A percentile compares a stretch with the other conserved stretches of the same genome.
These are phyloP conservation scores for Folsomia candida DNA, from an alignment of 2,888 invertebrate species.

Conservation along the genomic window DNA sequence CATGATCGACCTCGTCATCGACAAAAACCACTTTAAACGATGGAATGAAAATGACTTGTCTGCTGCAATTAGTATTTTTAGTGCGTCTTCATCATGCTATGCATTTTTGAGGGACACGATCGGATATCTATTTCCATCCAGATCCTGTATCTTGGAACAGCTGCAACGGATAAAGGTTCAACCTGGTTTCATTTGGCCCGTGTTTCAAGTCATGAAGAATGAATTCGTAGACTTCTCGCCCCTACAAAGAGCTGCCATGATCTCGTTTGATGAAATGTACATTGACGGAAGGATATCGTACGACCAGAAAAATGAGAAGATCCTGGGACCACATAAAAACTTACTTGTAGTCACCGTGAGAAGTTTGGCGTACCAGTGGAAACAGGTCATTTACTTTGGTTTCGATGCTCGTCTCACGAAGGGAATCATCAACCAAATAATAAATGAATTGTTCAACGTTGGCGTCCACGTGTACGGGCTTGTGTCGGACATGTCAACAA, in stretches of 20 bases:
- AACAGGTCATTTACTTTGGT: conserved; percentile 37
- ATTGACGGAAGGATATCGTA: conserved; percentile 11
- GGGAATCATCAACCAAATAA: conserved; percentile 19
- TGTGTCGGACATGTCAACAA: conserved; percentile 30
- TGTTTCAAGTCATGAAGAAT: background rate
- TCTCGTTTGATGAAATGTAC: conserved; percentile 27
- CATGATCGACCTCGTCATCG: background rate
- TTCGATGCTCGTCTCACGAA: conserved; percentile 30
- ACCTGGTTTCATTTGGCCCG: conserved; percentile 6
- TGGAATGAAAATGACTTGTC: conserved; percentile 9
- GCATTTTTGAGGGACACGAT: background rate
- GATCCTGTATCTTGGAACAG: background rate
- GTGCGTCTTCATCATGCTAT: background rate
- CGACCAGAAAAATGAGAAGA: conserved; percentile 24
- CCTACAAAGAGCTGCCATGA: background rate
- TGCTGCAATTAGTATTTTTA: conserved; percentile 1
- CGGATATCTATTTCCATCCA: background rate
- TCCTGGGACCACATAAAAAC: conserved; percentile 36
- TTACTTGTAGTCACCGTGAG: conserved; percentile 34
- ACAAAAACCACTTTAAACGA: background rate
- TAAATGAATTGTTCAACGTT: conserved; percentile 15
- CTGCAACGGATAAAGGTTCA: background rate
- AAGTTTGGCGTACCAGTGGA: conserved; percentile 35
- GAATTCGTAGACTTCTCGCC: conserved; percentile 8
- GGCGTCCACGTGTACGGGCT: conserved; percentile 19